A percentile compares a stretch with the other conserved stretches of the same genome.
Evolutionary conservation across 2,888 invertebrate genomes (phyloP).

Genomic region (Drosophila anomelani): DNA sequence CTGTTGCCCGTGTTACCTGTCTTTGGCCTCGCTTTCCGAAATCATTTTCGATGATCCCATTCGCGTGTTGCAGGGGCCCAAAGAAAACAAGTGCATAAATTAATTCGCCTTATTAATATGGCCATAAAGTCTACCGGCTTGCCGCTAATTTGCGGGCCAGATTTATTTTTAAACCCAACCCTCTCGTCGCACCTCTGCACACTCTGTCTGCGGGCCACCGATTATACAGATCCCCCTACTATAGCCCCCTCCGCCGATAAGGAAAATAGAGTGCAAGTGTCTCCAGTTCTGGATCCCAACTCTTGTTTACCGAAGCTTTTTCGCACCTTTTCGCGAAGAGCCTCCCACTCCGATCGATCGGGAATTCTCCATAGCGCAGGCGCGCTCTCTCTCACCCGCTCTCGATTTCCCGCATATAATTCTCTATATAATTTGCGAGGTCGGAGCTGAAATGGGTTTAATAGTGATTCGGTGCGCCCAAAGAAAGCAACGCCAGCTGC

Average conservation of each 20-base stretch:
- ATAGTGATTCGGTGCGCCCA: conserved; percentile 79
- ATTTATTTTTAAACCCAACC: conserved; percentile 64
- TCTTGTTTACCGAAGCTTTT: conserved; percentile 47
- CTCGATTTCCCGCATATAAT: conserved; percentile 81
- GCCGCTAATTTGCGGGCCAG: conserved; percentile 54
- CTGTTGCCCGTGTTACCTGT: conserved; percentile 14
- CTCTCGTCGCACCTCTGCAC: conserved; percentile 17
- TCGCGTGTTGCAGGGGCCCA: conserved; percentile 31
- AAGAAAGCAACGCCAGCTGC: conserved; percentile 70
- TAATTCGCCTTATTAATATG: conserved; percentile 57
- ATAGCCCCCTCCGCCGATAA: conserved; percentile 15
- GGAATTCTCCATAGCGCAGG: conserved; percentile 46
- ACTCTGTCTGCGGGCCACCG: conserved; percentile 28
- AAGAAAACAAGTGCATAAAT: conserved; percentile 71
- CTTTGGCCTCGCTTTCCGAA: conserved; percentile 31
- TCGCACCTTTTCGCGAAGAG: conserved; percentile 53
- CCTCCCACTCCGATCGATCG: conserved; percentile 48
- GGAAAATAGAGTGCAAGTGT: not conserved
- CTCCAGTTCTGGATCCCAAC: conserved; percentile 7
- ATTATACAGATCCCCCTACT: not conserved
- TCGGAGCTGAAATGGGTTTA: conserved; percentile 78
- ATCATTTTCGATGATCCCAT: conserved; percentile 20
- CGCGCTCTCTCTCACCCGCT: conserved; percentile 31
- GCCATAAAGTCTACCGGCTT: conserved; percentile 54
- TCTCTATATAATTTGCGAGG: conserved; percentile 83